Base-by-base conservation (phyloP, 2,888 invertebrate genomes). In the Tyria jacobaeae region DNA sequence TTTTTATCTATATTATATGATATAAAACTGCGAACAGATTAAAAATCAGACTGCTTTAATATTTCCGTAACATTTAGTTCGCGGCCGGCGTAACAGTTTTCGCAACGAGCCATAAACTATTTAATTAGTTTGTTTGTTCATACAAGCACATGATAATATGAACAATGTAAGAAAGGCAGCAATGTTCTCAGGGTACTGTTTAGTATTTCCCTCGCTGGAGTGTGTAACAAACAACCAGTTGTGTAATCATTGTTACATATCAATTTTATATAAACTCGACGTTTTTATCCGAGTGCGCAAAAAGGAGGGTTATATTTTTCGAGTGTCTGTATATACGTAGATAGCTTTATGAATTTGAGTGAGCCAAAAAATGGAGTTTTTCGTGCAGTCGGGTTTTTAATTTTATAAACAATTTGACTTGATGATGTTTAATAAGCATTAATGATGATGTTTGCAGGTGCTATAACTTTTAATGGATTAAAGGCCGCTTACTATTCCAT, bases 101-200 rank as follows among this genome's bases (percentile, higher is more conserved):
- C 58, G 58, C 48, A 62, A 62, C 53, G 39, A 59, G 58, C 44
- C 44, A 63, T 63, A 63, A 63, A 63, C 63, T 59, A 63, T 63
- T 55, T 63, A 63, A 63, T 62, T 62, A 62, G 62, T 58, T 58
- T 62, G 58, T 63, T 59, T 54, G 59, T 63, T 64, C 67, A 66
- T 73, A 69, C 77, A 74, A 64, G 54, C 62, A 64, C 66, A 68
- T 74, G 67, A 76, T 71, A 76, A 71, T 68, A 70, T 54, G 75
- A 70, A 77, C 75, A 75, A 74, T 76, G 77, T 84, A 83, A 81
- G 87, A 87, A 88, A 88, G 79, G 76, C 81, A 70, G 75, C 69
- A 74, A 74, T 86, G 82, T 87, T 88, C 87, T 83, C 75, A 75
- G 60, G 55, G 70, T 70, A 68, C 74, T 74, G 77, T 71, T 64